Base-by-base conservation (phyloP, 2,888 invertebrate species). In the Drosophila prostipennis region DNA sequence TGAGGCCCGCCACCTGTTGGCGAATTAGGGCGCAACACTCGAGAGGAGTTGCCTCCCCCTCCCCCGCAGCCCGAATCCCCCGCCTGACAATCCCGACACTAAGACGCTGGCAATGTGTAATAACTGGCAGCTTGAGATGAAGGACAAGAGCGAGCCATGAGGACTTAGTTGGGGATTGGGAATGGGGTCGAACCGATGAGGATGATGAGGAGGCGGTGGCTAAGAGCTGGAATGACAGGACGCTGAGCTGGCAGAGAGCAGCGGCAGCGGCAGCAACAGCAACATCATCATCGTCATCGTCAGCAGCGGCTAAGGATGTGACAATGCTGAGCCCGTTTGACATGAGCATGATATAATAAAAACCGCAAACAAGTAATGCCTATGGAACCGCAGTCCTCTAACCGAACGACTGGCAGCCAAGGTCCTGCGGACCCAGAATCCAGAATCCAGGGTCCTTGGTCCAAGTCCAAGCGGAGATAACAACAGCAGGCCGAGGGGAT, bases 331-430 rank as follows among this genome's bases (percentile, higher is more conserved):
- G 85, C 82, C 79, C 85, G 79, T 81, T 78, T 83, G 87, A 83
- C 82, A 77, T 79, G 79, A 81, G 74, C 74, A 79, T 84, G 87
- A 87, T 84, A 82, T 86, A 84, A 87, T 85, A 83, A 85, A 77
- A 83, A 81, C 80, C 80, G 78, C 84, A 81, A 81, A 83, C 87
- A 86, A 86, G 87, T 70, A 83, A 86, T 75, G 73, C 69, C 76
- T 72, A 64, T 26, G 52, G 46, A 55, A 6, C 57, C 55, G 13
- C 48, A 48, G 13, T 48, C 16, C 46, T 46, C 32, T 13, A 36
- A 8, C n/a, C 45, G 0, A 7, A n/a, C 19, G 19, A n/a, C 49
- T 19, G 14, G 14, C 13, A 6, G n/a, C 7, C 2, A n/a, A 3
- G 14, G 36, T 55, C n/a, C n/a, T n/a, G n/a, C n/a, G n/a, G n/a